Base-by-base conservation (phyloP, 1,140 invertebrate genomes). In the Zaprionus camerounensis region DNA sequence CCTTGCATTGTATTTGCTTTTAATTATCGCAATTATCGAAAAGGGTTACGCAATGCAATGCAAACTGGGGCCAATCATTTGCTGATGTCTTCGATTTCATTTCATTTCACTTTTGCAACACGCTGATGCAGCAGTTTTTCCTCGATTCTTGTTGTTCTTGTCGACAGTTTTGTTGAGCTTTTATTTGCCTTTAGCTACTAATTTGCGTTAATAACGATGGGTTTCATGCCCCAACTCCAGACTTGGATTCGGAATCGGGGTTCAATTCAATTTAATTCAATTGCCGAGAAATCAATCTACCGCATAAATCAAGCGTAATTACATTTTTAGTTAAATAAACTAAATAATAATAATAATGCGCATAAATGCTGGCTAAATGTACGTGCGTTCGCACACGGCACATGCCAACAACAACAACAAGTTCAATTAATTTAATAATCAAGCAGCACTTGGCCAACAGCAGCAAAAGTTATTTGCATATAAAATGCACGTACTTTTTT, bases 11-110 rank as follows among this genome's bases (percentile, higher is more conserved):
- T 88, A 88, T 88, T 88, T 88, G 87, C 84, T 88, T 88, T 88
- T 86, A 88, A 88, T 88, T 88, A 88, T 84, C 85, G 84, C 87
- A 88, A 88, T 88, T 88, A 88, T 88, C 81, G 53, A 88, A 88
- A 88, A 84, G 84, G 85, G 78, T 88, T 83, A 70, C 74, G 74
- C 84, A 81, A 78, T 72, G 84, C 78, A 83, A 66, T 56, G 84
- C 75, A 81, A 87, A 88, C 71, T 63, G 53, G 59, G 46, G 28
- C 62, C 53, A 46, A 62, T 67, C 85, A 86, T 90, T 88, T 88
- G 81, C 84, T 84, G 85, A 88, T 84, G 85, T 88, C 85, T 88
- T 90, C 78, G 81, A 72, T 82, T 82, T 81, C 65, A 58, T 84
- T 78, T 67, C 38, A 78, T 71, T 71, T 71, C 69, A 69, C 67